Evolutionary conservation across 1,140 invertebrate species (phyloP), one percentile per base, ranked within the genome.

Genomic region (Steinernema khuongi): DNA sequence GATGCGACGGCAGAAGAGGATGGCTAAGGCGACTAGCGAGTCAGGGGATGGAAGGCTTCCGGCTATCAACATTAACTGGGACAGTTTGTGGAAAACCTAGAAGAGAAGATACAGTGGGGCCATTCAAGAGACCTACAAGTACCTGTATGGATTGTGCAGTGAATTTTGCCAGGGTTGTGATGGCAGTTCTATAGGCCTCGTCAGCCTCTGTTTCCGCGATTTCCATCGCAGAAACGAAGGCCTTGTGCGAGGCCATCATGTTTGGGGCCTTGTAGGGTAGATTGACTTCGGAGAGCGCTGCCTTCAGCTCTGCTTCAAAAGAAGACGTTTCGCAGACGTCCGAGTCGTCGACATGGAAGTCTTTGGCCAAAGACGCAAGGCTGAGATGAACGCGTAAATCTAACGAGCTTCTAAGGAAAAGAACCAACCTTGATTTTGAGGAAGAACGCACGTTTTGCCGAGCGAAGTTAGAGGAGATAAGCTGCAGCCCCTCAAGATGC

Each of bases 321-420:
- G 74, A 72, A 26, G 74, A 78, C 2, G 77, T 75, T n/a, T 29
- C 30, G 50, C 77, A 79, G 43, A 74, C 73, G 36, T 78, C 79
- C 1, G 79, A 78, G 66, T 79, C 77, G 31, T 79, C 77, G 0
- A 79, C 74, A 70, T 71, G 74, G 68, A 78, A 78, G 2, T 77
- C 60, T 14, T 26, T n/a, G 7, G 79, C 30, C 66, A 74, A 22
- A n/a, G 79, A 71, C 2, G 80, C 77, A 30, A 80, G 79, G 4
- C 50, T 60, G 22, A 60, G 26, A n/a, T 22, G 11, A 1, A 30
- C 29, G 1, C 76, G 79, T 31, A 70, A 78, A 76, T 1, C n/a
- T n/a, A 41, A n/a, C 36, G 36, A 41, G n/a, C 7, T 60, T 22
- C 50, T 60, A 14, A 0, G 14, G 30, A 14, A 14, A 7, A n/a